These are phyloP conservation scores for Rutpela maculata DNA, from an alignment of 2,888 invertebrate species.

Conservation along the genomic window DNA sequence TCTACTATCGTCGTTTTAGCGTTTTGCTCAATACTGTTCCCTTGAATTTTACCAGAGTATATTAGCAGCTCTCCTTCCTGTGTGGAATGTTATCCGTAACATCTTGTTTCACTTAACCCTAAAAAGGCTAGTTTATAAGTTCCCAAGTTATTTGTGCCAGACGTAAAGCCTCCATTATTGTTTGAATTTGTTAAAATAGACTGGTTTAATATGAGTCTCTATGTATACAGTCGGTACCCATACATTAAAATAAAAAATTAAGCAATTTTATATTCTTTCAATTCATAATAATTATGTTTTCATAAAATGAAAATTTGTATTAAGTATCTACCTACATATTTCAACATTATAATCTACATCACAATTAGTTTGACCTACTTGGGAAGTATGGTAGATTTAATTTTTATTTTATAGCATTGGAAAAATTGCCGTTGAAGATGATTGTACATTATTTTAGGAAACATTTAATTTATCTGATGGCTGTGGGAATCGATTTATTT, in stretches of 20 bases:
- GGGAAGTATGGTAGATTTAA: too few relatives aligned
- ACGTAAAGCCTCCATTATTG: too few relatives aligned
- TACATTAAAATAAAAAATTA: background rate
- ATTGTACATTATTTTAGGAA: slow-evolving; percentile 39
- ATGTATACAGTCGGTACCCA: background rate
- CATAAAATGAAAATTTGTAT: background rate
- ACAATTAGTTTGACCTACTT: slow-evolving; percentile 11
- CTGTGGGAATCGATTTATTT: slow-evolving; percentile 40
- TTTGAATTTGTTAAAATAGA: too few relatives aligned
- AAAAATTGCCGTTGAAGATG: slow-evolving; percentile 13
- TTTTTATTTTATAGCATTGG: background rate
- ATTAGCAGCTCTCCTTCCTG: too few relatives aligned
- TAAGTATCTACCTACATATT: background rate
- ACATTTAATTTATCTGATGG: slow-evolving; percentile 38
- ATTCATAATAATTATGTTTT: slow-evolving; percentile 26
- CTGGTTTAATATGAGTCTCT: background rate
- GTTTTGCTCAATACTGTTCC: too few relatives aligned
- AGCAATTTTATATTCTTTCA: background rate
- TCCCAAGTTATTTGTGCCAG: too few relatives aligned
- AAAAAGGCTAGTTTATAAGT: too few relatives aligned
- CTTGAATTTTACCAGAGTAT: too few relatives aligned
- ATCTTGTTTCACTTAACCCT: too few relatives aligned
- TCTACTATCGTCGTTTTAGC: too few relatives aligned
- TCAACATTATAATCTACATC: background rate
- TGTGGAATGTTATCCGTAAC: too few relatives aligned